Conservation (phyloP, 2,888 invertebrate species). For the Spicauda simplicius region DNA sequence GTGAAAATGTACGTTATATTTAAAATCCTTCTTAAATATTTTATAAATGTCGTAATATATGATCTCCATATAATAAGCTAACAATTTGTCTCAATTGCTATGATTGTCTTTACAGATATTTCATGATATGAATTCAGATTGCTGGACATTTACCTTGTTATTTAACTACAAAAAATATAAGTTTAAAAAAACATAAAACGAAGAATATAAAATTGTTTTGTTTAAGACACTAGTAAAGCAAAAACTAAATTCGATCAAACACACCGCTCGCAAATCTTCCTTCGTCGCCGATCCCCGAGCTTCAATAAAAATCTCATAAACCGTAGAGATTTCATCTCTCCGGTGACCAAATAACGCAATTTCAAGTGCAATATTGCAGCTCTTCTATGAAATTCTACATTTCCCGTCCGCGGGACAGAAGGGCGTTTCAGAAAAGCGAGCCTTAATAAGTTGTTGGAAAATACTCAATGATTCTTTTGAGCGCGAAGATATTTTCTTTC, state of each 20-base stretch:
- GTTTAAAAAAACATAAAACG: neutral
- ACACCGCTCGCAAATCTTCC: slow-evolving; percentile 12
- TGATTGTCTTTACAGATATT: no score
- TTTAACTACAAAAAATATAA: no score
- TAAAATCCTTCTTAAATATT: no score
- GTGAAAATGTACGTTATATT: no score
- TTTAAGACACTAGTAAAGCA: neutral
- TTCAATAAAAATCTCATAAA: slow-evolving; percentile 42
- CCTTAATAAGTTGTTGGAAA: slow-evolving; percentile 5
- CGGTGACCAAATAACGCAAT: slow-evolving; percentile 42
- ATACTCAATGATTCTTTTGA: neutral
- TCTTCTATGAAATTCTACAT: slow-evolving; percentile 29
- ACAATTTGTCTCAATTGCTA: no score
- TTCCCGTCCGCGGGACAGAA: slow-evolving; percentile 3
- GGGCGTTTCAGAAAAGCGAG: slow-evolving; percentile 13
- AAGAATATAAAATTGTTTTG: neutral
- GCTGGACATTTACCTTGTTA: no score
- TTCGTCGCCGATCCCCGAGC: slow-evolving; percentile 29
- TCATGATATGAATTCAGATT: no score
- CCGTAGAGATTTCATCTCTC: slow-evolving; percentile 38
- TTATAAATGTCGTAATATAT: no score
- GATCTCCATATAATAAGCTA: no score
- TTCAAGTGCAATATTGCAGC: slow-evolving; percentile 39
- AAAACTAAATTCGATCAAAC: neutral
- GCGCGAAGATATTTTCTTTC: neutral